Evolutionary conservation across 1,140 invertebrate species (phyloP).

Genomic region (Calephelis virginiensis): DNA sequence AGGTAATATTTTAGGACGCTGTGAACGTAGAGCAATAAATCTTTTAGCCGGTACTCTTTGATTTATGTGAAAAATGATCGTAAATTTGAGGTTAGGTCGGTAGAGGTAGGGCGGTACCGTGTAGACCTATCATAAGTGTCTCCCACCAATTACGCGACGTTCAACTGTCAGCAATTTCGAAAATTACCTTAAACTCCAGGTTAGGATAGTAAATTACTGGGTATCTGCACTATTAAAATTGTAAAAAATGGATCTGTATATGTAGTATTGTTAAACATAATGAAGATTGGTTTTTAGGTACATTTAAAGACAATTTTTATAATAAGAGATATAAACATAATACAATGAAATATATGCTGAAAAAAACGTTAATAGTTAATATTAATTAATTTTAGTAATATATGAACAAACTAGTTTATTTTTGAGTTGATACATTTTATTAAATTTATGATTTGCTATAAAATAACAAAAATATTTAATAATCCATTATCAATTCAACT

Average conservation of each 20-base stretch:
- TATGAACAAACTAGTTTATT: too few species aligned
- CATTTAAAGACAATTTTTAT: too few species aligned
- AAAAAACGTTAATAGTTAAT: too few species aligned
- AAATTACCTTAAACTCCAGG: slow-evolving; percentile 36
- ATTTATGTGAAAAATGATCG: slow-evolving; percentile 77
- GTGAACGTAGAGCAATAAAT: slow-evolving; percentile 63
- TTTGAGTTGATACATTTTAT: too few species aligned
- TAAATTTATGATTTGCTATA: too few species aligned
- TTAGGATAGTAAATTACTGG: slow-evolving; percentile 16
- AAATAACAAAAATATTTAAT: too few species aligned
- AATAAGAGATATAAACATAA: too few species aligned
- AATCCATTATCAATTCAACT: too few species aligned
- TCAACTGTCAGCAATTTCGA: slow-evolving; percentile 40
- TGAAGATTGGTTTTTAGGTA: neutral
- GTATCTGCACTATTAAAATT: slow-evolving; percentile 10
- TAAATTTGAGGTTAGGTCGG: slow-evolving; percentile 72
- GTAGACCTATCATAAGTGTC: slow-evolving; percentile 43
- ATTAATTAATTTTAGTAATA: too few species aligned
- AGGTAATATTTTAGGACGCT: slow-evolving; percentile 59
- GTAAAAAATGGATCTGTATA: slow-evolving; percentile 3
- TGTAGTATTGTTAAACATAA: neutral
- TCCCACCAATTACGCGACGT: slow-evolving; percentile 52
- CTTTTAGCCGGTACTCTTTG: slow-evolving; percentile 67
- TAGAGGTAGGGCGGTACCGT: slow-evolving; percentile 45
- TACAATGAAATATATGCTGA: too few species aligned